These are phyloP conservation scores for Lampropteryx suffumata DNA, from an alignment of 2,888 invertebrate species.

Conservation along the genomic window DNA sequence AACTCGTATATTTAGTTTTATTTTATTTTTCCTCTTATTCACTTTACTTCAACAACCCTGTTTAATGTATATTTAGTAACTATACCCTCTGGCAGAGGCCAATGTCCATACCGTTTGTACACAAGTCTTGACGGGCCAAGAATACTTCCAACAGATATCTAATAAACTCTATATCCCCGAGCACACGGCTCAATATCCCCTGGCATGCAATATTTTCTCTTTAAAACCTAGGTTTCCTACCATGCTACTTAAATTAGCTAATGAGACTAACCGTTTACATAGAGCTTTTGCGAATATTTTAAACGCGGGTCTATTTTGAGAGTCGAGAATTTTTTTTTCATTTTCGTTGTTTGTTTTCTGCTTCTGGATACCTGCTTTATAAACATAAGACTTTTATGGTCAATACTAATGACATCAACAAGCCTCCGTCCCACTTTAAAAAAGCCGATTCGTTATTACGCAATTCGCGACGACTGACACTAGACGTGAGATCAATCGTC, in stretches of 20 bases:
- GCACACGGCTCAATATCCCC: conserved; percentile 26
- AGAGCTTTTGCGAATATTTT: conserved; percentile 34
- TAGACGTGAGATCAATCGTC: no score
- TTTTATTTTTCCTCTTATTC: no score
- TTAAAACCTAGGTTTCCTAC: conserved; percentile 39
- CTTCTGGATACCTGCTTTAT: no score
- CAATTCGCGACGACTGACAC: no score
- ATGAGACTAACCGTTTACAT: conserved; percentile 36
- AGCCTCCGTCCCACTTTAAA: no score
- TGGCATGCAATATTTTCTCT: conserved; percentile 26
- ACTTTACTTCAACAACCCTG: no score
- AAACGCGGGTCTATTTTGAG: conserved; percentile 9
- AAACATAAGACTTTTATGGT: no score
- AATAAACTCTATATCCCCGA: conserved; percentile 9
- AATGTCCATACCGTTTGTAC: conserved; percentile 29
- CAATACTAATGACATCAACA: no score
- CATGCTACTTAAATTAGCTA: conserved; percentile 40
- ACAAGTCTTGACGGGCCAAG: conserved; percentile 19
- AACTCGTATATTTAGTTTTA: no score
- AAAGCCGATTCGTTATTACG: no score
- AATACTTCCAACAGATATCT: conserved; percentile 24
- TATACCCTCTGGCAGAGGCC: conserved; percentile 20
- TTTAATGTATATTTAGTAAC: no score
- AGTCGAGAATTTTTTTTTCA: background rate
- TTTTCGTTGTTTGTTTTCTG: conserved; percentile 3